Percentiles rank a stretch among this genome's conserved stretches.
These are phyloP conservation scores for Luscinia megarhynchos DNA, from an alignment of 2,797 vertebrate species.

Conservation along the genomic window DNA sequence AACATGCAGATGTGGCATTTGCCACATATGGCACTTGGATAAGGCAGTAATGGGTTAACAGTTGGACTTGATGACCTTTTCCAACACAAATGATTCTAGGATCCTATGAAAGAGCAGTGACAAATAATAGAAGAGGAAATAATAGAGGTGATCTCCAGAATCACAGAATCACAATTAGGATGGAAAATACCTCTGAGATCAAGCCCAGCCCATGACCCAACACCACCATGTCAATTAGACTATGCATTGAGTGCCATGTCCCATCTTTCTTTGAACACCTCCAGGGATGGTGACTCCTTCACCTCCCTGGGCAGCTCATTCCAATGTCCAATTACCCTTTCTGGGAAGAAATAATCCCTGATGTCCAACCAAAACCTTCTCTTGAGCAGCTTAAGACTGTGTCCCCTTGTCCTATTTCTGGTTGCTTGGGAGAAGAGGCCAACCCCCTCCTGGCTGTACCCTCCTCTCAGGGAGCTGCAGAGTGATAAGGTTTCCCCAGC, in stretches of 20 bases:
- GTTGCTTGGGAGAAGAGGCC: neutral
- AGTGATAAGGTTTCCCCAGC: neutral
- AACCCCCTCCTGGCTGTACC: fast-evolving
- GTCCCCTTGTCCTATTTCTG: neutral
- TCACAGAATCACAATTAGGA: neutral
- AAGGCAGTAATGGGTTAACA: neutral
- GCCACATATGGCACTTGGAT: neutral
- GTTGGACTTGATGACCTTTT: neutral
- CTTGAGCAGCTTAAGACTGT: neutral
- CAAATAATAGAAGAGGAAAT: neutral
- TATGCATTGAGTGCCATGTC: fast-evolving
- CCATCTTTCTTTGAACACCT: neutral
- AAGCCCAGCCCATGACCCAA: neutral
- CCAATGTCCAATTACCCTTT: neutral
- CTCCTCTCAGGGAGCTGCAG: neutral
- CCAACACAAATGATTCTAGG: neutral
- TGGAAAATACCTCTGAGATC: neutral
- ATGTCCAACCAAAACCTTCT: neutral
- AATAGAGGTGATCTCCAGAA: neutral
- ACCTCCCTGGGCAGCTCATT: neutral
- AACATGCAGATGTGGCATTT: neutral
- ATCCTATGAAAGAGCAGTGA: neutral
- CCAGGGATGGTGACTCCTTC: neutral
- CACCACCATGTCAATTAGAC: fast-evolving
- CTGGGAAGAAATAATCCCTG: neutral